Evolutionary conservation across 2,888 invertebrate genomes (phyloP), one percentile per base, ranked within the genome.

Genomic region (Rhagonycha lutea): DNA sequence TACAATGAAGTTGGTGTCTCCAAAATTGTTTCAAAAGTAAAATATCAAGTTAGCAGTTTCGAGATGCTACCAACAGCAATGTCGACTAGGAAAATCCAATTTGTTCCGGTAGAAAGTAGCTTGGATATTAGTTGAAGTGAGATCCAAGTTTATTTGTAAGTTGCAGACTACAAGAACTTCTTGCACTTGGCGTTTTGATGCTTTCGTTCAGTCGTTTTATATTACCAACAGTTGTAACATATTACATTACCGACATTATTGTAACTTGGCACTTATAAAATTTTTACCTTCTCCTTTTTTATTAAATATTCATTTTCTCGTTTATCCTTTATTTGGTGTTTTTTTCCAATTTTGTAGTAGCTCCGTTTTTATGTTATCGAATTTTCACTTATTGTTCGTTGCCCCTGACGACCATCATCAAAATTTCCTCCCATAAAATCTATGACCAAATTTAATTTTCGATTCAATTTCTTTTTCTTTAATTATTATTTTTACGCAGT

Each of bases 51-150:
- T 73, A 76, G 60, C 18, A 69, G 76, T 62, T 76, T 74, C 63
- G 28, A 70, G 73, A 76, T 70, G 76, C 70, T 76, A 70, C 72
- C 68, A 72, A 68, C 69, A 68, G 73, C 32, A 73, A 77, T 70
- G 72, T 65, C 70, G 70, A 73, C 74, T 74, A 74, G 70, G 77
- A 72, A 77, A 75, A 77, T 77, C 77, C 77, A 77, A 77, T 77
- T 77, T 77, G 77, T 77, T 77, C 77, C 77, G 77, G 75, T 77
- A 77, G 67, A 75, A 68, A 75, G 72, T 72, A 70, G 60, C 72
- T 75, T 77, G 69, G 73, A 75, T 75, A 77, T 77, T 77, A 77
- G 72, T 73, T 63, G 74, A 74, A 75, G 77, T 77, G 74, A 73
- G 77, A 75, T 77, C 72, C 14, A 32, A 63, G 71, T 68, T 65